phyloP scores from a whole-genome alignment of 2,797 vertebrate species.

The Huso huso region DNA sequence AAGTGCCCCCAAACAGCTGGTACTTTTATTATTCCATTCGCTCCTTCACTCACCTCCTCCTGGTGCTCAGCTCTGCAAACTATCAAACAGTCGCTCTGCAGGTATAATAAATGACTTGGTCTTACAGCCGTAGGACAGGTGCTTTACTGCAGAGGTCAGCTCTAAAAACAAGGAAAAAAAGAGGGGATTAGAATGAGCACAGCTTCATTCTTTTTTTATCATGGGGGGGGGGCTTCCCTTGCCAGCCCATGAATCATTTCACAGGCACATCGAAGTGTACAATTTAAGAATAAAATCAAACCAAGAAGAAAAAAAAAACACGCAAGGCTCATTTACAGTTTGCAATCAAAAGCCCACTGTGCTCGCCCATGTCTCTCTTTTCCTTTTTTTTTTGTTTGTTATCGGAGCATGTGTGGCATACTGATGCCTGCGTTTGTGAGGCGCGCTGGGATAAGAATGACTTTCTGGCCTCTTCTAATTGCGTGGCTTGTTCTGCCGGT shows the following conservation, averaged over 20 bases:
- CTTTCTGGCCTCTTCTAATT: conserved; percentile 35
- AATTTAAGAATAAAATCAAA: background rate
- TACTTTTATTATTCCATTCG: background rate
- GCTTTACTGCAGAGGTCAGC: background rate
- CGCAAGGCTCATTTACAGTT: conserved; percentile 32
- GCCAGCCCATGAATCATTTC: conserved; percentile 14
- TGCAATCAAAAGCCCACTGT: conserved; percentile 22
- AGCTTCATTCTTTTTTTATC: conserved; percentile 30
- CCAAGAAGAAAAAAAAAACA: conserved; percentile 6
- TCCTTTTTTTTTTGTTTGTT: conserved; percentile 21
- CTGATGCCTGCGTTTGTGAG: conserved; percentile 39
- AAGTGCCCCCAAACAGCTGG: conserved; percentile 34
- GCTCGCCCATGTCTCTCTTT: conserved; percentile 18
- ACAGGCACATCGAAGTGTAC: conserved; percentile 9
- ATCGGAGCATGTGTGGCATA: conserved; percentile 27
- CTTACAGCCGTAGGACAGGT: background rate
- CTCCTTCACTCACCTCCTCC: conserved; percentile 11
- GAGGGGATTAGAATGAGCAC: conserved; percentile 18
- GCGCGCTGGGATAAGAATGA: conserved; percentile 38
- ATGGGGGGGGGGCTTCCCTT: background rate
- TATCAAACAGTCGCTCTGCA: background rate
- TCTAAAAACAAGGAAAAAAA: background rate
- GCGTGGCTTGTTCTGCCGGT: conserved; percentile 30
- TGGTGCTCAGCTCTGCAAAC: background rate
- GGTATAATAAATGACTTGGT: conserved; percentile 9